Conservation (phyloP, 2,797 vertebrate species). For the Melopsittacus undulatus region DNA sequence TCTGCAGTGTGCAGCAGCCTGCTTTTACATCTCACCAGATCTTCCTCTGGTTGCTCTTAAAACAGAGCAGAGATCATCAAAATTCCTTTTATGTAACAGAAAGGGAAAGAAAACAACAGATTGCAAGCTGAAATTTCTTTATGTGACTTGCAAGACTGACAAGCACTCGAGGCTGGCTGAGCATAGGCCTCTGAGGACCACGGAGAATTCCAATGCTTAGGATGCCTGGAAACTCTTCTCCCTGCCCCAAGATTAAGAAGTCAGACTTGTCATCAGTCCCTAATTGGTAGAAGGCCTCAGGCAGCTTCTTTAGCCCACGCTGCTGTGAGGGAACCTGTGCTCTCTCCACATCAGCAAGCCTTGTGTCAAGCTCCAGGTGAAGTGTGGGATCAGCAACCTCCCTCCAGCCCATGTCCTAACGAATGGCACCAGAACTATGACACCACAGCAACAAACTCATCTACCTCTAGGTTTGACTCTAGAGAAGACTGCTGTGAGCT, state of each 20-base stretch:
- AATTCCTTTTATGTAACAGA: background rate
- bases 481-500: background rate
- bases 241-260: background rate
- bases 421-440: background rate
- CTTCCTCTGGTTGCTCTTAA: background rate
- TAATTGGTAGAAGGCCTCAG: background rate
- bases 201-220: background rate
- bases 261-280: background rate
- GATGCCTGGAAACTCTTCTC: background rate
- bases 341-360: background rate
- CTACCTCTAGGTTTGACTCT: background rate
- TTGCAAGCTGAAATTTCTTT: constrained; percentile 6
- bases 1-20: background rate
- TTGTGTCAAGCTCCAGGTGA: background rate
- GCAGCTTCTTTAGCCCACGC: background rate
- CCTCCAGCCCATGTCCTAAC: background rate
- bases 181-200: background rate
- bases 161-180: background rate
- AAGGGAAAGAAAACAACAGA: constrained; percentile 50
- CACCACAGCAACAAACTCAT: background rate
- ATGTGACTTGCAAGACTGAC: background rate
- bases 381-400: background rate
- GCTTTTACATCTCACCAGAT: background rate
- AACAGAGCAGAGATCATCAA: constrained; percentile 14
- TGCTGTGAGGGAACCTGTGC: background rate